Conservation (phyloP, 2,888 invertebrate species). For the Trypoxylon attenuatum region DNA sequence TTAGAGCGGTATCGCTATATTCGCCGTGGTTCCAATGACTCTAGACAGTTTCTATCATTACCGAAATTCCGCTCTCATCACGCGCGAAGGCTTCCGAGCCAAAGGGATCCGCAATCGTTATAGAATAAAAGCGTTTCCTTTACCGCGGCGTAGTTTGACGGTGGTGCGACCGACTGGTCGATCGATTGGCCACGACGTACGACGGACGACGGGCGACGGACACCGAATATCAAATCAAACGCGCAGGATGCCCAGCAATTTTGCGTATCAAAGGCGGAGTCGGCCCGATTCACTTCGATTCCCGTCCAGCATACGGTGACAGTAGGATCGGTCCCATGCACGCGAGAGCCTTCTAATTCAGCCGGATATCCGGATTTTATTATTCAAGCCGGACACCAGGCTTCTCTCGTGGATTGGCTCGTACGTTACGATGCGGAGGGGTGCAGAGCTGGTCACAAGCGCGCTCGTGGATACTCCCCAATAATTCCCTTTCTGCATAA, state of each 20-base stretch:
- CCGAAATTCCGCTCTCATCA: not conserved
- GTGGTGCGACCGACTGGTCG: not conserved
- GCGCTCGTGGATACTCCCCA: constrained; percentile 21
- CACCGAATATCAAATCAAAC: not conserved
- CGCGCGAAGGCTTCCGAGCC: not conserved
- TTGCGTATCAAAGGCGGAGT: not conserved
- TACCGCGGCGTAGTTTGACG: not conserved
- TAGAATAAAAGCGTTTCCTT: no score
- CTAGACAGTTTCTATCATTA: not conserved
- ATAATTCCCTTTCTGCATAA: constrained; percentile 43
- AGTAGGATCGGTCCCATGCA: constrained; percentile 21
- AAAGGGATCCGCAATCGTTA: not conserved
- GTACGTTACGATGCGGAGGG: constrained; percentile 5
- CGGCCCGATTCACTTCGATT: not conserved
- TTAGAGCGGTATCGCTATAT: no score
- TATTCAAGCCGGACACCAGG: constrained; percentile 26
- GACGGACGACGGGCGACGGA: not conserved
- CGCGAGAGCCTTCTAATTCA: constrained; percentile 28
- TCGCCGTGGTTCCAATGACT: no score
- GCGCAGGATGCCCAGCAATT: not conserved
- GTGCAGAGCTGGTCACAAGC: no score
- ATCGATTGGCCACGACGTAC: not conserved
- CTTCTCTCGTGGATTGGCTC: constrained; percentile 19
- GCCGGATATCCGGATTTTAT: constrained; percentile 29
- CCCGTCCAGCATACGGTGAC: not conserved